Base-by-base conservation (phyloP, 35 echinoderm and acorn worm species). In the Strongylocentrotus purpuratus region DNA sequence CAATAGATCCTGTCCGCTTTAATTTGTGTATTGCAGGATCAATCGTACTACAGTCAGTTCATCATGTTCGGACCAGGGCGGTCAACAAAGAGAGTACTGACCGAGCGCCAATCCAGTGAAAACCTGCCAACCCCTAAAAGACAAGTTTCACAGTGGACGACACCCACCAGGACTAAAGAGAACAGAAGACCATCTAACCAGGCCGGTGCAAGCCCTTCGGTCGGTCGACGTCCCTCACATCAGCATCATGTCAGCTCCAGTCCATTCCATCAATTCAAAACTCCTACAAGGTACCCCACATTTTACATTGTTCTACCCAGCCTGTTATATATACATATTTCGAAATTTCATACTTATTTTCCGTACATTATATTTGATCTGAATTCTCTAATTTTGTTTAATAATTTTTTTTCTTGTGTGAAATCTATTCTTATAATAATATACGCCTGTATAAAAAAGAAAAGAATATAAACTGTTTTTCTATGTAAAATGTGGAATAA, bases 141-240 rank as follows among this genome's bases (percentile, higher is more conserved):
- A 93, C 87, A 89, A 45, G 48, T 58, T 31, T 31, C 91, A 25
- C 45, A 33, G n/a, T 58, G 46, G 48, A 58, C 48, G 10, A 89
- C 87, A 46, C 91, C 91, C 17, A 93, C 91, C n/a, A 93, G 91
- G 91, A 93, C 33, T 28, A 93, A 93, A 58, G 91, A 93, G 91
- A 93, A 93, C 48, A 47, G 91, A 31, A 93, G 91, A 31, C 91
- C 91, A 58, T 93, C 91, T 32, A 93, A 58, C 46, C 91, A 46
- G 45, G 31, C 46, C 1, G 46, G 41, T 58, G 91, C 91, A 46
- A 93, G 91, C 48, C 91, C 91, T 2, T 32, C n/a, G 45, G 45
- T 25, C 17, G 46, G 91, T 15, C 45, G 91, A n/a, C 91, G 47
- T 11, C 91, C 91, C 48, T 93, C 91, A 31, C 17, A 58, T 35